Evolutionary conservation across 1,140 invertebrate species (phyloP).

Genomic region (Sminthurinus signatus): DNA sequence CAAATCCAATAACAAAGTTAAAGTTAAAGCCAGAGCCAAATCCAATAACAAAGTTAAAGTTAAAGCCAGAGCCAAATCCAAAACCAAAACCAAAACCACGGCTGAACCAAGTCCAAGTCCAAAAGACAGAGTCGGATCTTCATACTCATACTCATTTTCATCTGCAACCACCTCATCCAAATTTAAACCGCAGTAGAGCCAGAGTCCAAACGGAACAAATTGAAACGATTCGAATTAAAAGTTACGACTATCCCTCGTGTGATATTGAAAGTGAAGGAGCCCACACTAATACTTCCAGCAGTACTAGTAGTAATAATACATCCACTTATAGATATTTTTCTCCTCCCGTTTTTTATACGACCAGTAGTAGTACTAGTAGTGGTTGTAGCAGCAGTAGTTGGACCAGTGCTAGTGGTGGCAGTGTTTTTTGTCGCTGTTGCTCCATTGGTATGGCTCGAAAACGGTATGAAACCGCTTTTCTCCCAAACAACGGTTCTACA

Average conservation of each 20-base stretch:
- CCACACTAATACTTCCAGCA: neutral
- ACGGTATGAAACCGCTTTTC: conserved; percentile 41
- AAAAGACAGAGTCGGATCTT: too few species aligned
- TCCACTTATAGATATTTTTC: neutral
- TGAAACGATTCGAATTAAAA: too few species aligned
- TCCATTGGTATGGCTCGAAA: conserved; percentile 34
- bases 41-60: neutral
- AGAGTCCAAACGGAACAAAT: too few species aligned
- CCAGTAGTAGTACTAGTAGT: neutral
- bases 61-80: neutral
- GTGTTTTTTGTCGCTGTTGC: neutral
- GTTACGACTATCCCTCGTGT: too few species aligned
- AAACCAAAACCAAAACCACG: too few species aligned
- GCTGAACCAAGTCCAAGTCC: too few species aligned
- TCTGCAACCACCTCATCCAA: too few species aligned
- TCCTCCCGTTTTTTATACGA: neutral
- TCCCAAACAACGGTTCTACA: too few species aligned
- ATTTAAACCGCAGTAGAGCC: too few species aligned
- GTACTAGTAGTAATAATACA: neutral
- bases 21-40: neutral
- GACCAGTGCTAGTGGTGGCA: neutral
- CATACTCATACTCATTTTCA: too few species aligned
- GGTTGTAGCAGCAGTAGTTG: neutral
- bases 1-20: neutral
- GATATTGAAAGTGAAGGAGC: neutral